These are phyloP conservation scores for Euwallacea similis DNA, from an alignment of 1,140 invertebrate species.

Conservation along the genomic window DNA sequence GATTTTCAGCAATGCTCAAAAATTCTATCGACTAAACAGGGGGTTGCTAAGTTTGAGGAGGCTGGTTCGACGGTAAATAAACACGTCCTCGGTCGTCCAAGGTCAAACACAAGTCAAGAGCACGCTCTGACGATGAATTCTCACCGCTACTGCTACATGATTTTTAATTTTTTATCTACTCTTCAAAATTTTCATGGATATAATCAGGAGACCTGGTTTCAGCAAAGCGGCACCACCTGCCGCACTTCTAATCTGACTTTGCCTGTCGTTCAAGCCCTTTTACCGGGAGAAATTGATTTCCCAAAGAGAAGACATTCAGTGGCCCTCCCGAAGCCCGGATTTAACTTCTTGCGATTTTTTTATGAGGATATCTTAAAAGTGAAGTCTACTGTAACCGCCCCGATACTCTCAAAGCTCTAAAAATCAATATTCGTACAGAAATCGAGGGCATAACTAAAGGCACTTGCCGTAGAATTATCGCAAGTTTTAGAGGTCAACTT, in stretches of 20 bases:
- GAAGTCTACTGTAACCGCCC: slow-evolving; percentile 1
- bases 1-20: too few relatives aligned
- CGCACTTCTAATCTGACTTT: background rate
- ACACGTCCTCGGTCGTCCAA: too few relatives aligned
- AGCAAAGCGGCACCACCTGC: background rate
- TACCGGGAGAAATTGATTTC: background rate
- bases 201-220: slow-evolving; percentile 3
- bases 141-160: background rate
- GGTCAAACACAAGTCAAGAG: too few relatives aligned
- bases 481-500: background rate
- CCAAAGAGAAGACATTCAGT: background rate
- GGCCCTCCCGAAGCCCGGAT: background rate
- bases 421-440: background rate
- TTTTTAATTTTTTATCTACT: background rate
- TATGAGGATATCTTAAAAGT: slow-evolving; percentile 4
- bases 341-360: slow-evolving; percentile 3
- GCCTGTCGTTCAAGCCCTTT: background rate
- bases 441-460: background rate
- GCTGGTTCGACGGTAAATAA: too few relatives aligned
- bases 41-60: too few relatives aligned
- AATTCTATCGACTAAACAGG: too few relatives aligned
- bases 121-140: background rate
- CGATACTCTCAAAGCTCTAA: background rate
- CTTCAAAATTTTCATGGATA: slow-evolving; percentile 1
- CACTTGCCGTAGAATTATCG: background rate